Percentiles rank a stretch among this genome's conserved stretches.
These are phyloP conservation scores for Australoheros facetus DNA, from an alignment of 2,797 vertebrate genomes.

Conservation along the genomic window DNA sequence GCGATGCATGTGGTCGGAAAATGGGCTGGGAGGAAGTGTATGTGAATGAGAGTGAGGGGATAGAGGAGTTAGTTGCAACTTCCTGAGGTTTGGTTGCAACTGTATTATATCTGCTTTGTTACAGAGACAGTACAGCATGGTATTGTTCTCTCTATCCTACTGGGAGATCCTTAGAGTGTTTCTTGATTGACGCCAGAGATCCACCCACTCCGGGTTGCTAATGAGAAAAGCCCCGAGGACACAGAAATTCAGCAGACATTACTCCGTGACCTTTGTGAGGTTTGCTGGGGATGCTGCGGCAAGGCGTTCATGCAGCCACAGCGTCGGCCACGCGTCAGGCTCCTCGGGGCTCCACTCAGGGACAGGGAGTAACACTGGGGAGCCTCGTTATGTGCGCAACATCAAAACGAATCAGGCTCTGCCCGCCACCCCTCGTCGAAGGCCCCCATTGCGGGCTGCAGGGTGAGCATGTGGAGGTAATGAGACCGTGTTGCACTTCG, in stretches of 20 bases:
- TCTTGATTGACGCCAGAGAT: constrained; percentile 69
- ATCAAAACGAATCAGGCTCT: constrained; percentile 80
- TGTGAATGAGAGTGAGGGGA: constrained; percentile 25
- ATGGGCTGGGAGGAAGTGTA: constrained; percentile 20
- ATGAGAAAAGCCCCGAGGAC: constrained; percentile 74
- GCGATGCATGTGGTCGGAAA: constrained; percentile 50
- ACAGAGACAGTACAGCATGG: constrained; percentile 20
- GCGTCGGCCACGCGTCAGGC: constrained; percentile 49
- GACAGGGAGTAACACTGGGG: constrained; percentile 65
- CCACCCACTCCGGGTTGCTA: constrained; percentile 68
- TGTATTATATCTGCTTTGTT: constrained; percentile 60
- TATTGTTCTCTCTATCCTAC: constrained; percentile 50
- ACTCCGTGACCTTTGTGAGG: constrained; percentile 75
- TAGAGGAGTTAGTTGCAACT: constrained; percentile 45
- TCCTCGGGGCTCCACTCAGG: constrained; percentile 56
- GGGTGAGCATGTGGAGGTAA: constrained; percentile 74
- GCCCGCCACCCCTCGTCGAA: constrained; percentile 59
- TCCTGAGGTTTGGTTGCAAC: constrained; percentile 43
- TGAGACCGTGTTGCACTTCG: constrained; percentile 69
- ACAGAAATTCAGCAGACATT: constrained; percentile 66
- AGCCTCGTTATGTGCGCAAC: constrained; percentile 76
- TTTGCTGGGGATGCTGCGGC: constrained; percentile 55
- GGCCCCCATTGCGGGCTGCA: constrained; percentile 52
- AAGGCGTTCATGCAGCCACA: constrained; percentile 46
- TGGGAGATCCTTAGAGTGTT: constrained; percentile 56